Percentiles rank a stretch among this genome's conserved stretches.
Evolutionary conservation across 1,140 invertebrate species (phyloP).

Genomic region (Lepidostoma basale): DNA sequence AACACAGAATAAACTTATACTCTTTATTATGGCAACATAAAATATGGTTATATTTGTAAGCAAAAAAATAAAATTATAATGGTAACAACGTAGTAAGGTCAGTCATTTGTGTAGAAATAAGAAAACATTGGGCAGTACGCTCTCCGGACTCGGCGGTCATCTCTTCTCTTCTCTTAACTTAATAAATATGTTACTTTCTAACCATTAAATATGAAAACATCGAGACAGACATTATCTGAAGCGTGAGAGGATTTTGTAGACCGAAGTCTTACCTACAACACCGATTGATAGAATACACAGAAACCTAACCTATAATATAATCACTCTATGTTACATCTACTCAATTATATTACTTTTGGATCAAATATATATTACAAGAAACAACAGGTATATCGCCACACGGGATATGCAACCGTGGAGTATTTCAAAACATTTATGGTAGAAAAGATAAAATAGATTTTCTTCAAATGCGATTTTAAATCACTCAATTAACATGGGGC

Average conservation of each 20-base stretch:
- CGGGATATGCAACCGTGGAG: not conserved
- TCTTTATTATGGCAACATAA: not conserved
- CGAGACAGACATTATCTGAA: not conserved
- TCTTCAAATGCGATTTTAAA: too few relatives aligned
- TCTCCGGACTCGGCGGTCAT: not conserved
- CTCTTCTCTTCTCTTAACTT: not conserved
- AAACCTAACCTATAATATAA: conserved; percentile 17
- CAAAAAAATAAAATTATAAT: conserved; percentile 16
- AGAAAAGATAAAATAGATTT: not conserved
- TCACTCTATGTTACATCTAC: conserved; percentile 12
- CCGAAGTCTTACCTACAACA: conserved; percentile 18
- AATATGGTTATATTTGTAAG: not conserved
- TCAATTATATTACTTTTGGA: conserved; percentile 35
- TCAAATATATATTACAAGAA: conserved; percentile 34
- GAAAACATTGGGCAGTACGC: not conserved
- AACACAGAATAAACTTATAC: not conserved
- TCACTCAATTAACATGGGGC: too few relatives aligned
- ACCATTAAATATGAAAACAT: conserved; percentile 7
- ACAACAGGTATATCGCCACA: conserved; percentile 18
- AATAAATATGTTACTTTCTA: conserved; percentile 2
- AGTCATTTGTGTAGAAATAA: conserved; percentile 32
- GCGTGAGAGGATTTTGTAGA: not conserved
- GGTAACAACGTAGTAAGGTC: conserved; percentile 29
- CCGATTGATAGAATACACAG: conserved; percentile 9
- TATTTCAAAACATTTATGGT: not conserved